Evolutionary conservation across 2,888 invertebrate species (phyloP), one percentile per base, ranked within the genome.

Genomic region (Marronus borbonicus): DNA sequence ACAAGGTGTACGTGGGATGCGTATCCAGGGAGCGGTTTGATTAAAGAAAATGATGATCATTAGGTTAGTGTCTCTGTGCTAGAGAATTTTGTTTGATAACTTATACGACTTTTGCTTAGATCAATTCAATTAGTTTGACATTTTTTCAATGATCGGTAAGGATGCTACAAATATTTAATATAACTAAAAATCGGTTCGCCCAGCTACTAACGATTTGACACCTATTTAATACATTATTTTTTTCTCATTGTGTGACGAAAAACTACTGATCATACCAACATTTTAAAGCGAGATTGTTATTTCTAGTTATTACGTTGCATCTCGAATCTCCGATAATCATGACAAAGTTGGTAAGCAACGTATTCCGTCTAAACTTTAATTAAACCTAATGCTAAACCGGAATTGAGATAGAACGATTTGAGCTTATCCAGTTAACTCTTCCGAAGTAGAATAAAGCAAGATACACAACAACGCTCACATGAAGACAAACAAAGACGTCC

Each of bases 371-470:
- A 50, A 68, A 68, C 52, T 50, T 68, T 68, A 49, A 50, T 68
- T 50, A 68, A 68, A 68, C 68, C 50, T 49, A 49, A 24, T 68
- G 10, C 36, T 68, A 68, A 65, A 68, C 68, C 49, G 44, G 68
- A 24, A 44, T 50, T 50, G 50, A 28, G 68, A 68, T 68, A 24
- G 49, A 50, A 68, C 28, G 52, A 28, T 68, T 50, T 50, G 24
- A 68, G 39, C 68, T 68, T 68, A 52, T 68, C 50, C 68, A 68
- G 50, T 68, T 68, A 68, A 50, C 49, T 62, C 50, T 50, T 50
- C 28, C 68, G n/a, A 68, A 68, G 68, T 68, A 68, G 50, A 68
- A 50, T 68, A 68, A 68, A 50, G 68, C 49, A 50, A 49, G 68
- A 68, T 68, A 50, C 68, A 68, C 68, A 68, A 50, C 50, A 66